A percentile compares a stretch with the other conserved stretches of the same genome.
phyloP scores from a whole-genome alignment of 2,797 vertebrate genomes.

The Gymnoscopelus braueri region DNA sequence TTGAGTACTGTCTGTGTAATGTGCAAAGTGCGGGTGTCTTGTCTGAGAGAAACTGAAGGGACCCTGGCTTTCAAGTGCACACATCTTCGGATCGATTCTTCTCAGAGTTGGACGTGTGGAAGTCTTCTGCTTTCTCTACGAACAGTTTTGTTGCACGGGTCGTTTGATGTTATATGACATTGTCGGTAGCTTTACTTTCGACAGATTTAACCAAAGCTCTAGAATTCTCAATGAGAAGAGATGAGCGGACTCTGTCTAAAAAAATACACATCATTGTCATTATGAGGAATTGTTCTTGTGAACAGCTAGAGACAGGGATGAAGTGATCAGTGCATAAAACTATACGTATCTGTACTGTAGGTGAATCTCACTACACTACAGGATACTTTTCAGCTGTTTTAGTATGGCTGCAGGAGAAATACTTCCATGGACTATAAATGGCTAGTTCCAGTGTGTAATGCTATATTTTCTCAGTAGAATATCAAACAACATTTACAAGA shows the following conservation, averaged over 20 bases:
- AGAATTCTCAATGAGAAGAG: not conserved
- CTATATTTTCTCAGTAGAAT: no score
- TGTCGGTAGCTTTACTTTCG: slow-evolving; percentile 7
- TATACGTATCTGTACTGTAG: no score
- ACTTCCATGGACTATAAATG: no score
- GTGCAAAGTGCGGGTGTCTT: not conserved
- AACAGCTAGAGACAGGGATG: not conserved
- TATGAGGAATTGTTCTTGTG: slow-evolving; percentile 4
- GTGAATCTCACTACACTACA: no score
- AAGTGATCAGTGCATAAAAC: not conserved
- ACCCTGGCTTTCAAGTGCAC: not conserved
- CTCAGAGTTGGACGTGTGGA: not conserved
- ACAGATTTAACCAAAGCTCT: slow-evolving; percentile 1
- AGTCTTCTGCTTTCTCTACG: not conserved
- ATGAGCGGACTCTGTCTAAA: not conserved
- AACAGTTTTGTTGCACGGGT: no score
- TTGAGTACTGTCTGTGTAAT: not conserved
- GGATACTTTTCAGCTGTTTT: no score
- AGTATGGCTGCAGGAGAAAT: no score
- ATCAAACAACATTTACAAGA: no score
- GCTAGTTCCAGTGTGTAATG: no score
- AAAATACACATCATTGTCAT: not conserved
- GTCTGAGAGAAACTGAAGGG: not conserved
- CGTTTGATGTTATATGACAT: not conserved
- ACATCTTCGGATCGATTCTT: not conserved